Evolutionary conservation across 2,888 invertebrate genomes (phyloP).

Genomic region (Drosophila paucipuncta): DNA sequence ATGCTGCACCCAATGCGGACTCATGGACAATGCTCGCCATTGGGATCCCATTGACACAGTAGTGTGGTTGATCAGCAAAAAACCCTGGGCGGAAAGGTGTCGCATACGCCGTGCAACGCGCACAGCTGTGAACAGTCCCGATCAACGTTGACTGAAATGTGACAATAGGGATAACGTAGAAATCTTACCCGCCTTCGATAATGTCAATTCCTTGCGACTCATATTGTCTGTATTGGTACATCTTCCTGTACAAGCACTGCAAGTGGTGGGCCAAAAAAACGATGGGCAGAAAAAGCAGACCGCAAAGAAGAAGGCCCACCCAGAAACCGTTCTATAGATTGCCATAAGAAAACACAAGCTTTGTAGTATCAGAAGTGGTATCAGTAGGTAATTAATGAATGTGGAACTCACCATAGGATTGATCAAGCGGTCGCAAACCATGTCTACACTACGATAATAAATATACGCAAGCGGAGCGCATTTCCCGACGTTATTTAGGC

Average conservation of each 20-base stretch:
- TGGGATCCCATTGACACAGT: background rate
- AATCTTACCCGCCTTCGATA: background rate
- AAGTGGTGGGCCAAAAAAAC: background rate
- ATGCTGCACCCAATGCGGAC: background rate
- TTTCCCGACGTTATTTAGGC: background rate
- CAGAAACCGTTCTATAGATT: constrained; percentile 1
- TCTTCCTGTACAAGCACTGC: background rate
- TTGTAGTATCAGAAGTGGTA: no score
- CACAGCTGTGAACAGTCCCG: background rate
- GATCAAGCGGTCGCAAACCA: background rate
- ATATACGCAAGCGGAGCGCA: constrained; percentile 3
- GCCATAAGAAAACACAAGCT: background rate
- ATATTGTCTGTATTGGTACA: background rate
- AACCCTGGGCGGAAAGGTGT: background rate
- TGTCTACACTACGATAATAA: background rate
- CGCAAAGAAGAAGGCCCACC: background rate
- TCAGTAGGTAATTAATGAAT: background rate
- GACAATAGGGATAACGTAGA: background rate
- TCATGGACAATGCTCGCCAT: background rate
- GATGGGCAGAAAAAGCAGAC: background rate
- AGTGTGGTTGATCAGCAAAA: background rate
- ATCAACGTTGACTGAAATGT: background rate
- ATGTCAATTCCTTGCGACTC: background rate
- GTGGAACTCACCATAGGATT: constrained; percentile 2
- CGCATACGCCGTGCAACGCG: background rate